Base-by-base conservation (phyloP, 1,140 invertebrate species). In the Ephestia elutella region DNA sequence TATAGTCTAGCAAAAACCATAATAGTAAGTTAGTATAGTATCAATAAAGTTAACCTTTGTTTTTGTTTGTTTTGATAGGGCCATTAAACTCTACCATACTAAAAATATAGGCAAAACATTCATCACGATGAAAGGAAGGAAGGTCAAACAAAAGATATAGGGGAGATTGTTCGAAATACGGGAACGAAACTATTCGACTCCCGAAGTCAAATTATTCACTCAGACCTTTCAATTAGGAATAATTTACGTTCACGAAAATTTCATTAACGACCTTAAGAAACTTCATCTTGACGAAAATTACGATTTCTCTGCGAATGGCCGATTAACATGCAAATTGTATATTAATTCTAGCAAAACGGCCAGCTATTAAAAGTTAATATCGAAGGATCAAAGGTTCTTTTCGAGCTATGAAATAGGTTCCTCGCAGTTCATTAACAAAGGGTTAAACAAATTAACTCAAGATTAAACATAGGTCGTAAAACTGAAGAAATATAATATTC, bases 201-300 rank as follows among this genome's bases (percentile, higher is more conserved):
- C 2, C 15, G 28, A 30, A 60, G 32, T 44, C 20, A 25, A 60
- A 49, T 55, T 32, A 55, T 38, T 50, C 59, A 55, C 54, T 54
- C 59, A 30, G 53, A 19, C 38, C 59, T 51, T 60, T 32, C 35
- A 60, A 60, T 60, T 60, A 53, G 35, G 59, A 48, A 54, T 53
- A 60, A 55, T 60, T 55, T 55, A 50, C 44, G 59, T 38, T 9
- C 44, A 21, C 44, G 59, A 62, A 62, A 62, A 62, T 62, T 62
- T 62, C 56, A 62, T 62, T 57, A 62, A 49, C 60, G 60, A 57
- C 60, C 60, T 53, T 57, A 57, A 57, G 55, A 62, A 62, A 62
- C 55, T 62, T 62, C 50, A 62, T 62, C 60, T 62, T 62, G 60
- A 57, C 60, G 56, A 62, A 62, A 62, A 57, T 62, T 62, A 58